A percentile compares a stretch with the other conserved stretches of the same genome.
These are phyloP conservation scores for Linyphia triangularis DNA, from an alignment of 2,888 invertebrate genomes.

Conservation along the genomic window DNA sequence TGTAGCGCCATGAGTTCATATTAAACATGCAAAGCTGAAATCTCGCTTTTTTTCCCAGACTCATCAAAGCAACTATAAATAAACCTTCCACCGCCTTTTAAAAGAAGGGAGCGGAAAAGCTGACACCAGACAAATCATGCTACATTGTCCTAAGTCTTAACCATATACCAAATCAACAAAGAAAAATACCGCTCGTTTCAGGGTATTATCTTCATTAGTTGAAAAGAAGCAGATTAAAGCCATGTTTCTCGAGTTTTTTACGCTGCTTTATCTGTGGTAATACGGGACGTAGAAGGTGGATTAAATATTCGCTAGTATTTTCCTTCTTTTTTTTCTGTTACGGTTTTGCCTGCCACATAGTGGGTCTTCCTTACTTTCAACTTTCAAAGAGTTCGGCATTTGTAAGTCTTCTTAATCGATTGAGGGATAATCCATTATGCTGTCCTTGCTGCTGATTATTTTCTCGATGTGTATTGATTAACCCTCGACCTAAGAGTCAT, in stretches of 20 bases:
- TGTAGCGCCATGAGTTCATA: too few relatives aligned
- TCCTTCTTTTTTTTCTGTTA: not conserved
- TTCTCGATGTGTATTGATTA: not conserved
- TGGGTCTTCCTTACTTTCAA: slow-evolving; percentile 26
- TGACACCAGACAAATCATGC: not conserved
- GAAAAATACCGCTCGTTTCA: slow-evolving; percentile 6
- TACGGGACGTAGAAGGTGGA: slow-evolving; percentile 16
- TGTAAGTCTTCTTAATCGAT: slow-evolving; percentile 50
- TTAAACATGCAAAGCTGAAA: not conserved
- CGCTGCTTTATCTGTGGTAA: slow-evolving; percentile 22
- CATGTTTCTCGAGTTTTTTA: slow-evolving; percentile 11
- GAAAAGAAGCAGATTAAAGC: slow-evolving; percentile 28
- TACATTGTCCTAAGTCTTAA: not conserved
- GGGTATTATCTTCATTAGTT: slow-evolving; percentile 55
- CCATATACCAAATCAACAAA: not conserved
- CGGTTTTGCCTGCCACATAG: not conserved
- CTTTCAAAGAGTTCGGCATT: not conserved
- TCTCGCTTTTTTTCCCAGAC: not conserved
- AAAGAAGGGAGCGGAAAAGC: not conserved
- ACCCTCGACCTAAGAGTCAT: not conserved
- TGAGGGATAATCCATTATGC: slow-evolving; percentile 7
- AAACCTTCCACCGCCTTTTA: not conserved
- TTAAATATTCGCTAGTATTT: slow-evolving; percentile 18
- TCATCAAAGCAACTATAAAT: not conserved
- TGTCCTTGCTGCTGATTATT: not conserved